Conservation (phyloP, 2,797 vertebrate species). For the Scarus forsteni region DNA sequence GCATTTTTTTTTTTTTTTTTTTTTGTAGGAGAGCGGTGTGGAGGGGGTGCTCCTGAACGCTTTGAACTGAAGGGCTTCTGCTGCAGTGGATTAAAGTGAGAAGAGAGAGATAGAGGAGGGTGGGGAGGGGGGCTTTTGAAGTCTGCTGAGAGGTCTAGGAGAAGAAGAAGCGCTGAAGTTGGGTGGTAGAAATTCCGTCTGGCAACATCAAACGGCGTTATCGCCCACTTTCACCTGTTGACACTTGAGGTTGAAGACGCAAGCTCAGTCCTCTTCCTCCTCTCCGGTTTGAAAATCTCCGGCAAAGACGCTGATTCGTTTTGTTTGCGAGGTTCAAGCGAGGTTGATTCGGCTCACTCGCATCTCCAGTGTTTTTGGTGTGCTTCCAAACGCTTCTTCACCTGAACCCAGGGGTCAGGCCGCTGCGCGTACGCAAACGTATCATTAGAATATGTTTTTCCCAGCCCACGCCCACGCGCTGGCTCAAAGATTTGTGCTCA, state of each 20-base stretch:
- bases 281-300: conserved; percentile 11
- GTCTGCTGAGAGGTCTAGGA: conserved; percentile 92
- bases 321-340: conserved; percentile 24
- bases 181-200: conserved; percentile 92
- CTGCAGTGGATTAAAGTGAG: conserved; percentile 96
- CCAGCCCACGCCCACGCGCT: conserved; percentile 64
- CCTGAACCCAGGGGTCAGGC: conserved; percentile 64
- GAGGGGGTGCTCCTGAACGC: conserved; percentile 80
- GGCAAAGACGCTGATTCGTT: conserved; percentile 24
- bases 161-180: conserved; percentile 86
- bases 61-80: conserved; percentile 96
- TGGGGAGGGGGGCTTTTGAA: conserved; percentile 90
- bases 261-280: conserved; percentile 44
- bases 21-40: conserved; percentile 51
- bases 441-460: conserved; percentile 42
- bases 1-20: conserved; percentile 81
- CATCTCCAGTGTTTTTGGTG: conserved; percentile 48
- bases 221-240: conserved; percentile 91
- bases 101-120: conserved; percentile 75
- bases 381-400: conserved; percentile 57
- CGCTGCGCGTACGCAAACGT: background rate
- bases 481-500: conserved; percentile 27
- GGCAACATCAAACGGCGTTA: conserved; percentile 93
- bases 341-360: conserved; percentile 18
- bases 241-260: conserved; percentile 82